Evolutionary conservation across 2,797 vertebrate species (phyloP), one percentile per base, ranked within the genome.

Genomic region (Peromyscus eremicus): DNA sequence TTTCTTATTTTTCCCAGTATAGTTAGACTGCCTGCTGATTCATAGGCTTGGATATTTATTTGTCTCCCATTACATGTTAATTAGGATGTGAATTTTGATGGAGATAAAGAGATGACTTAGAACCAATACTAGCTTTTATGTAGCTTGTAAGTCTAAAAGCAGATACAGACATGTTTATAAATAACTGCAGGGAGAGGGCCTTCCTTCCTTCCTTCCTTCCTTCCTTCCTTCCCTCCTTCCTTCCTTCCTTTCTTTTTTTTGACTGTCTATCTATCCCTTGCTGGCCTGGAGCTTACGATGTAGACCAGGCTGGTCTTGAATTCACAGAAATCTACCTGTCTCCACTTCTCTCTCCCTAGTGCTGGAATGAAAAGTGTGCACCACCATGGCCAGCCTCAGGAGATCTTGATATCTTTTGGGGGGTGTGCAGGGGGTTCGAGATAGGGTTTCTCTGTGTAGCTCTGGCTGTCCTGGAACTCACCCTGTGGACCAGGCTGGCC

Each of bases 1-100:
- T 97, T 96, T 62, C 57, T 92, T 84, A 49, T 91, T 82, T 82
- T 96, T 95, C 80, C 40, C 86, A 60, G 13, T 95, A 29, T 95
- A n/a, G 76, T 71, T 73, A 83, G 79, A 64, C 37, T 89, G 37
- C 60, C 85, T 94, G 43, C 87, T 96, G 46, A 89, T 86, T 94
- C 81, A 93, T 92, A 83, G 27, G 73, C 57, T 85, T 95, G 40
- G 76, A 49, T 92, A 70, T 83, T 91, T 96, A 27, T 79, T 92
- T 66, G 37, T 77, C 46, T 95, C 49, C 34, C 82, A 17, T 84
- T 95, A 46, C 25, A 29, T 97, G 66, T 93, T 97, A 92, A 77
- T 94, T 81, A 93, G 77, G 21, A 68, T 76, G 70, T 57, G 46
- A 82, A 70, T 92, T 94, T 97, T 95, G 92, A n/a, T 85, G 76